Base-by-base conservation (phyloP, 2,113 vertebrate species). In the Euleptes europaea region DNA sequence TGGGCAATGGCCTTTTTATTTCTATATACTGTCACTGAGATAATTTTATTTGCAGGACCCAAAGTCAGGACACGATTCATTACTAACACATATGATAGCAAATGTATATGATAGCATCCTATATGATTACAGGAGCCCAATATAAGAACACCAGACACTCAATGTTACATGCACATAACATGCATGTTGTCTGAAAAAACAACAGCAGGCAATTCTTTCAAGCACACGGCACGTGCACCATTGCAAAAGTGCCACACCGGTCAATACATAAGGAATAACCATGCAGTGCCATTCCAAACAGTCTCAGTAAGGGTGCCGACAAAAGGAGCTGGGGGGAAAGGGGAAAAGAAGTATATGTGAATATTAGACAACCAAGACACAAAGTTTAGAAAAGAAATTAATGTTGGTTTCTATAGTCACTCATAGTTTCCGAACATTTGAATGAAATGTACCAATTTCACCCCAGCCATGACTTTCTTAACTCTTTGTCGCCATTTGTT, bases 401-500 rank as follows among this genome's bases (percentile, higher is more conserved):
- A 85, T 89, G 86, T 13, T 93, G 75, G 82, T 82, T 86, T 89
- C 89, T 75, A 90, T 93, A 88, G 92, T 91, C 85, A 84, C 89
- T 91, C 90, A 93, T 88, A 91, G 90, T 86, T 88, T 90, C 88
- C 93, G 76, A 4, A 94, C 85, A 86, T 78, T 93, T 94, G 93
- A 95, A 94, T 90, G 90, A 92, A 88, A 96, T 95, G 95, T 97
- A 97, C 95, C 97, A 97, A 96, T 96, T 96, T 97, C 94, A 97
- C 96, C 96, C 97, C 97, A 85, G 96, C 95, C 97, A 97, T 96
- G 96, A 96, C 97, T 89, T 94, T 96, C 95, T 96, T 96, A 96
- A 97, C 97, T 95, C 96, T 97, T 95, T 96, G 93, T 93, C 95
- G 96, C 97, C 97, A 97, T 93, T 95, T 97, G 96, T 96, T 97